Evolutionary conservation across 2,113 vertebrate genomes (phyloP), one percentile per base, ranked within the genome.

Genomic region (Rhinoptilus africanus): DNA sequence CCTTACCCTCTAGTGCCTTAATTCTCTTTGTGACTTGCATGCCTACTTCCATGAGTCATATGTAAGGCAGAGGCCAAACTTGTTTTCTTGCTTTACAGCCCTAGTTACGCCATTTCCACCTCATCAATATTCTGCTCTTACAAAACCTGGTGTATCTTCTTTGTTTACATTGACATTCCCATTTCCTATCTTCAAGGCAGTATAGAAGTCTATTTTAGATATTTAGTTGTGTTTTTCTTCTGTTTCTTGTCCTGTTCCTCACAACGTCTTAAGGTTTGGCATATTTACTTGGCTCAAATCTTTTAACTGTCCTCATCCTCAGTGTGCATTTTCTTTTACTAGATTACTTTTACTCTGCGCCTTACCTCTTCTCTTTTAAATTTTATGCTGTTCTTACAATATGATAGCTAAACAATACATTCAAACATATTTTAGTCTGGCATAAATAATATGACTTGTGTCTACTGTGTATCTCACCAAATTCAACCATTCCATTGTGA

Each of bases 391-490:
- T 54, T 75, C 23, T 34, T 66, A 10, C 21, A 47, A 45, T 21
- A 48, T 3, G 14, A 28, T 27, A 73, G 47, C 27, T 4, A 75
- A 89, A 68, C 51, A 67, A 45, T 24, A 45, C 1, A 37, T 67
- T 37, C n/a, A 17, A 59, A 54, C 5, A 28, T 2, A 43, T 3
- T 73, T 59, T 32, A 60, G 4, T 50, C 35, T 60, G 28, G 2
- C 8, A 41, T 67, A 59, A 73, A 19, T 54, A 50, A 11, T 27
- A 30, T 9, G 3, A 51, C 19, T 73, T 9, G 1, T 43, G 2
- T 56, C 10, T 60, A 24, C 13, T 1, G 0, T 16, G 1, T 85
- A 10, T 28, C 39, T 54, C 14, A 63, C 2, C 12, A 39, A 72
- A 71, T 6, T 18, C 35, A 86, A 19, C 8, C 0, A 41, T 59